Base-by-base conservation (phyloP, 2,888 invertebrate genomes). In the Nebria salina region DNA sequence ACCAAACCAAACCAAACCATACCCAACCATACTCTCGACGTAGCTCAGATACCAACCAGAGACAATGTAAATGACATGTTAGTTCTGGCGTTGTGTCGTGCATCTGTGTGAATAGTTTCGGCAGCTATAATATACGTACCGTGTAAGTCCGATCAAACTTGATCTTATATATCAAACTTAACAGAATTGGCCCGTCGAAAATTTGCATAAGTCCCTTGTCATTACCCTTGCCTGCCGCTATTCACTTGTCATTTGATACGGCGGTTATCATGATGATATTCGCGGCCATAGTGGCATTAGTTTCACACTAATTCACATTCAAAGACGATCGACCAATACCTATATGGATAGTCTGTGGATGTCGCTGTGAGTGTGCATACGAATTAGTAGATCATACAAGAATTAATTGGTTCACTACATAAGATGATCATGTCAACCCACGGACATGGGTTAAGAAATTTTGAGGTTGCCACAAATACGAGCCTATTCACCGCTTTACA, bases 181-280 rank as follows among this genome's bases (percentile, higher is more conserved):
- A 54, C 54, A 54, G 54, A 54, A 54, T 54, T 54, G 54, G 54
- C 54, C 54, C 54, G 54, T 13, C 54, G 54, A 54, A 54, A 54
- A 54, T 54, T 54, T 54, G 54, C 54, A 54, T 54, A 54, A 54
- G 54, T 54, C 54, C 54, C 54, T 54, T 54, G 54, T 54, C 54
- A 54, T 54, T 54, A 54, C 54, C 54, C 54, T 54, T 54, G 54
- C 54, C 54, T 54, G 54, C 54, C 54, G 54, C 54, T 13, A 54
- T 54, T 54, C 54, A 54, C 54, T 54, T 54, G 54, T 54, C 54
- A 54, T 54, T 54, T 54, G 54, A 54, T 54, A 54, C 54, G 54
- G 54, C 13, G 54, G 54, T 54, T 54, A 54, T 54, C 54, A 13
- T 54, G 54, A 54, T 54, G 54, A 54, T 54, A 54, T 54, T 54